Base-by-base conservation (phyloP, 1,140 invertebrate genomes). In the Zophobas atratus region DNA sequence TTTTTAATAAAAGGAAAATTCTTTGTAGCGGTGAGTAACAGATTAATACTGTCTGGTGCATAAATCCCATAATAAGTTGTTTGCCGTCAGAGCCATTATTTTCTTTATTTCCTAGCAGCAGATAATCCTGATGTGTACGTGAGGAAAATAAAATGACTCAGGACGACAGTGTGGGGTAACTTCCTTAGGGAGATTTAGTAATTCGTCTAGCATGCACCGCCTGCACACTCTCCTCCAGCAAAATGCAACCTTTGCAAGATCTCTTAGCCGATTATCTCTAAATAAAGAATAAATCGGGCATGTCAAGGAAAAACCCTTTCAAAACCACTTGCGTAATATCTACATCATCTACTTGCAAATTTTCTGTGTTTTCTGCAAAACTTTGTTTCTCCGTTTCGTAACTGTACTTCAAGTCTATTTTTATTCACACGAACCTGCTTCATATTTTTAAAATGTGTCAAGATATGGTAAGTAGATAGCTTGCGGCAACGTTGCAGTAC, bases 61-160 rank as follows among this genome's bases (percentile, higher is more conserved):
- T 67, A 67, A 67, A 67, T 67, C 41, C 60, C n/a, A 67, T 67
- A 67, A 67, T 67, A 67, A 67, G 60, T 67, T 67, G 60, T 67
- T 67, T 67, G 39, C 60, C 60, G 20, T 67, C 60, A 41, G 8
- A 43, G 8, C 60, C 60, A 67, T 67, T 67, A 67, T 67, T 39
- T 67, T 39, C 39, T 67, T 43, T 67, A 67, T 67, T 67, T 67
- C 20, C n/a, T 20, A 67, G 39, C 60, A 67, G 39, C 36, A 67
- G 60, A 67, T 67, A 67, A 67, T 67, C 60, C 39, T 67, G 60
- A 67, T 67, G 38, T 67, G 60, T 67, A 67, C 60, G 60, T 67
- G 60, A 67, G 60, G 6, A 67, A 67, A 41, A 67, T 67, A 67
- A 67, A 60, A 67, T 67, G 35, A 20, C 38, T 43, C 20, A 33